These are phyloP conservation scores for Halictus rubicundus DNA, from an alignment of 1,140 invertebrate genomes.

Conservation along the genomic window DNA sequence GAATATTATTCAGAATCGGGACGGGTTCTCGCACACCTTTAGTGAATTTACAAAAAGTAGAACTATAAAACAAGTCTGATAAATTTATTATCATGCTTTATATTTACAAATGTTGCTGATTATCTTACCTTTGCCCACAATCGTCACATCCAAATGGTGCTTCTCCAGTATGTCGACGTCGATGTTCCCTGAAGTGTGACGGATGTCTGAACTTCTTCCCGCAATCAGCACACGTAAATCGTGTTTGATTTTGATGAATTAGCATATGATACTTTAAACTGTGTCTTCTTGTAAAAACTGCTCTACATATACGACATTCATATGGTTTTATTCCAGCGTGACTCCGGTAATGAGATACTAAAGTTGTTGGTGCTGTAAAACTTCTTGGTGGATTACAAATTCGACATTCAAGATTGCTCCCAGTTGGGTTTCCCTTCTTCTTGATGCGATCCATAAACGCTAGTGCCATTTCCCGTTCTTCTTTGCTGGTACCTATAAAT, in stretches of 20 bases:
- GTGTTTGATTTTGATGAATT: slow-evolving; percentile 85
- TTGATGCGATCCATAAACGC: slow-evolving; percentile 79
- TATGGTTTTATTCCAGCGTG: slow-evolving; percentile 87
- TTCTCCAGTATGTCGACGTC: slow-evolving; percentile 85
- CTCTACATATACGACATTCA: slow-evolving; percentile 83
- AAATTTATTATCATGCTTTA: not conserved
- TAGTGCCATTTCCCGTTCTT: slow-evolving; percentile 80
- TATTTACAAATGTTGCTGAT: not conserved
- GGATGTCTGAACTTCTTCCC: slow-evolving; percentile 85
- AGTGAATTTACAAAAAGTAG: no score
- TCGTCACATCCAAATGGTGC: slow-evolving; percentile 85
- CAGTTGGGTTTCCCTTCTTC: slow-evolving; percentile 77
- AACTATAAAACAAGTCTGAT: no score
- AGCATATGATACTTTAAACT: slow-evolving; percentile 86
- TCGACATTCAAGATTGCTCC: slow-evolving; percentile 82
- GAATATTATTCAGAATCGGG: no score
- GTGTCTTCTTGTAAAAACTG: slow-evolving; percentile 85
- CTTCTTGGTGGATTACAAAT: slow-evolving; percentile 84
- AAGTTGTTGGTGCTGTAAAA: slow-evolving; percentile 85
- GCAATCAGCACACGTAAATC: slow-evolving; percentile 85
- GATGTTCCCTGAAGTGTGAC: slow-evolving; percentile 86
- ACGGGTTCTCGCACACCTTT: no score
- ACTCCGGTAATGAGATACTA: slow-evolving; percentile 85
- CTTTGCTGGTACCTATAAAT: slow-evolving; percentile 81
- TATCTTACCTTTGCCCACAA: slow-evolving; percentile 81